Percentiles rank a stretch among this genome's conserved stretches.
phyloP scores from a whole-genome alignment of 35 echinoderm and acorn worm species.

The Stichopus chloronotus region DNA sequence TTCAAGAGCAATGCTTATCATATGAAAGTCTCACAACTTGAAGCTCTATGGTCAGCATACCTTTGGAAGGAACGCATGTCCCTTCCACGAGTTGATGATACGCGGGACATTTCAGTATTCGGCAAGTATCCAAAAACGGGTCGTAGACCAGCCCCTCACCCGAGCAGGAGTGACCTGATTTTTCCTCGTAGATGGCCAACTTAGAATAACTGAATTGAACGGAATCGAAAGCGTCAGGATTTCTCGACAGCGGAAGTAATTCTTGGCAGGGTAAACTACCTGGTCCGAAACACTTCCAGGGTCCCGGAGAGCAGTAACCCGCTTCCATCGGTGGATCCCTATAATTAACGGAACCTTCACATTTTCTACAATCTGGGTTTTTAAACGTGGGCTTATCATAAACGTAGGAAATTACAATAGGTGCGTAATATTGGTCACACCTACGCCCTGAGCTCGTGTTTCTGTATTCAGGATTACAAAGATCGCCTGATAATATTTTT shows the following conservation, averaged over 20 bases:
- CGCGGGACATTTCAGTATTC: conserved; percentile 8
- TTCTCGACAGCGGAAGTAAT: background rate
- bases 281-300: background rate
- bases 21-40: too few relatives aligned
- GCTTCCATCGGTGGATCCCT: background rate
- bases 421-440: background rate
- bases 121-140: background rate
- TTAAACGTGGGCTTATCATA: background rate
- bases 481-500: background rate
- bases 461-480: background rate
- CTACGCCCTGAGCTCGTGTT: background rate
- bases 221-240: background rate
- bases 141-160: background rate
- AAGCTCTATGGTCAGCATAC: background rate
- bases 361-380: conserved; percentile 29
- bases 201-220: background rate
- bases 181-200: background rate
- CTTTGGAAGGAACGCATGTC: background rate
- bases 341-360: background rate
- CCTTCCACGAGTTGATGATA: background rate
- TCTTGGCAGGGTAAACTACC: background rate
- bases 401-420: background rate
- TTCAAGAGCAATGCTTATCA: too few relatives aligned
- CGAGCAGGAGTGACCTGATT: background rate
- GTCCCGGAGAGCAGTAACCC: background rate